phyloP scores from a whole-genome alignment of 2,113 vertebrate species.

The Pyrgilauda ruficollis region DNA sequence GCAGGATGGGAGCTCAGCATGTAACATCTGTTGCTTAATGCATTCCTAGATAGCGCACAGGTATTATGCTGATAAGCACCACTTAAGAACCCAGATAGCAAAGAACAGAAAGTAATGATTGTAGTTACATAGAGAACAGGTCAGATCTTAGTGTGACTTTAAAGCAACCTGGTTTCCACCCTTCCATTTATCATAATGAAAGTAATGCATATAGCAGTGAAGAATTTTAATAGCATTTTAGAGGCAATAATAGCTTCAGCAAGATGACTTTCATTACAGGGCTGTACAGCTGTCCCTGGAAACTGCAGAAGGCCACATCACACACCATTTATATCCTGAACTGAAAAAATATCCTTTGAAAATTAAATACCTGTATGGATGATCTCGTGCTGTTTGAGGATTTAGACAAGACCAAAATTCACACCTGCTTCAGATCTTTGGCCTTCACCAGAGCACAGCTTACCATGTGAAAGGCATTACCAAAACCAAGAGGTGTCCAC shows the following conservation, averaged over 20 bases:
- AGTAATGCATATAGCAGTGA: background rate
- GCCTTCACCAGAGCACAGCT: background rate
- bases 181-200: background rate
- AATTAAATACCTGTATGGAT: background rate
- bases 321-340: background rate
- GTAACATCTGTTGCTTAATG: constrained; percentile 26
- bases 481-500: background rate
- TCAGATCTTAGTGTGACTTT: background rate
- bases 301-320: background rate
- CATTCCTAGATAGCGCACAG: constrained; percentile 36
- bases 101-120: background rate
- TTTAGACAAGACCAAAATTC: background rate
- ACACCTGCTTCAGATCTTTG: background rate
- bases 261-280: background rate
- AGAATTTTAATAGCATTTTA: constrained; percentile 11
- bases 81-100: background rate
- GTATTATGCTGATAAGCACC: background rate
- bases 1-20: background rate
- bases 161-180: background rate
- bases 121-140: background rate
- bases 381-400: background rate
- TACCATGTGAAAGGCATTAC: background rate
- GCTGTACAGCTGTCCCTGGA: background rate
- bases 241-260: background rate
- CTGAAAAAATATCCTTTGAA: background rate